These are phyloP conservation scores for Enoplosus armatus DNA, from an alignment of 2,797 vertebrate species.

Conservation along the genomic window DNA sequence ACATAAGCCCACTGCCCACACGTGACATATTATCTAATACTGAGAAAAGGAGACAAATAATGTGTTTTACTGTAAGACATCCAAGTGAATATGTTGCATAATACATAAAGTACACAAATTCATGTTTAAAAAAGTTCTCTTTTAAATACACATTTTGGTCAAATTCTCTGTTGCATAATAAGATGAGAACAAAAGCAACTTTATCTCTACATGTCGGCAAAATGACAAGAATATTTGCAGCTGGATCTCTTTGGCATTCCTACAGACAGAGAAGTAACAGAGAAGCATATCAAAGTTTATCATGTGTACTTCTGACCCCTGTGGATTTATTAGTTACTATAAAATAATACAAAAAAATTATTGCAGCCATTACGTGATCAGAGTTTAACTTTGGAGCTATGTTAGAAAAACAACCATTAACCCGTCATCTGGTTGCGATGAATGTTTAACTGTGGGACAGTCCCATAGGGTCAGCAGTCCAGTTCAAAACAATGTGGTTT, in stretches of 20 bases:
- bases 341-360: slow-evolving; percentile 31
- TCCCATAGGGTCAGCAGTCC: slow-evolving; percentile 7
- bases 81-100: background rate
- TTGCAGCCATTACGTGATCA: slow-evolving; percentile 22
- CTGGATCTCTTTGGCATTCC: background rate
- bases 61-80: background rate
- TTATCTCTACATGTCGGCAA: background rate
- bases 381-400: slow-evolving; percentile 26
- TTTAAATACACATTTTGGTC: background rate
- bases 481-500: slow-evolving; percentile 16
- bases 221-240: background rate
- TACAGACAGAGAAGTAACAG: too few relatives aligned
- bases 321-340: slow-evolving; percentile 17
- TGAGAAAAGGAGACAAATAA: background rate
- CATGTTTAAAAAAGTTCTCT: background rate
- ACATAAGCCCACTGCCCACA: background rate
- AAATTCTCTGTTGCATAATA: background rate
- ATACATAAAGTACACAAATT: background rate
- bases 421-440: slow-evolving; percentile 15
- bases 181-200: background rate
- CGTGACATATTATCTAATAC: background rate
- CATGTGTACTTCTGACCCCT: slow-evolving; percentile 6
- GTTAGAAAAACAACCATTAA: slow-evolving; percentile 35
- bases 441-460: slow-evolving; percentile 10
- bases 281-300: slow-evolving; percentile 4